Evolutionary conservation across 2,888 invertebrate genomes (phyloP).

Genomic region (Coelinius sp.): DNA sequence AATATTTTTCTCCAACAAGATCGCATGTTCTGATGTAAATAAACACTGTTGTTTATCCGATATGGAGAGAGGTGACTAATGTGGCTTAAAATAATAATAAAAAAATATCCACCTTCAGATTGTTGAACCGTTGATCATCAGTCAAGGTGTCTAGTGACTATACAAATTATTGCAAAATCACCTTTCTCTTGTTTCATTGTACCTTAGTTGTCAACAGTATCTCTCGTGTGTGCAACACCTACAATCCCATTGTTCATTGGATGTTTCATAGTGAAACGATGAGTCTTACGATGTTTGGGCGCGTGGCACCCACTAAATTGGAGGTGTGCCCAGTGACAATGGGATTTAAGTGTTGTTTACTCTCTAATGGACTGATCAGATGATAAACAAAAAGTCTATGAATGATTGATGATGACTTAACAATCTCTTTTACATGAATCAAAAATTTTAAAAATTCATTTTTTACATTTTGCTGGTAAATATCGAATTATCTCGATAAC

Average conservation of each 20-base stretch:
- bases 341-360: background rate
- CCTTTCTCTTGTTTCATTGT: constrained; percentile 16
- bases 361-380: background rate
- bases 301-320: constrained; percentile 24
- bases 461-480: too few relatives aligned
- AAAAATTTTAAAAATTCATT: too few relatives aligned
- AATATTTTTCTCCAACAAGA: background rate
- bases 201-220: constrained; percentile 11
- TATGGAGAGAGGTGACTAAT: constrained; percentile 29
- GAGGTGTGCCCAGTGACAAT: constrained; percentile 14
- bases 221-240: constrained; percentile 1
- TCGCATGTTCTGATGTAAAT: background rate
- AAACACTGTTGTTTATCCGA: background rate
- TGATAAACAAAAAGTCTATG: background rate
- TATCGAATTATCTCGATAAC: too few relatives aligned
- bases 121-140: constrained; percentile 19
- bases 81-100: constrained; percentile 23
- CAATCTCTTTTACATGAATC: too few relatives aligned
- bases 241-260: constrained; percentile 28
- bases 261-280: constrained; percentile 10
- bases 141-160: constrained; percentile 8
- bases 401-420: background rate
- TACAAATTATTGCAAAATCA: constrained; percentile 22
- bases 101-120: constrained; percentile 17
- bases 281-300: background rate